Evolutionary conservation across 2,113 vertebrate species (phyloP).

Genomic region (Polypterus bichir): DNA sequence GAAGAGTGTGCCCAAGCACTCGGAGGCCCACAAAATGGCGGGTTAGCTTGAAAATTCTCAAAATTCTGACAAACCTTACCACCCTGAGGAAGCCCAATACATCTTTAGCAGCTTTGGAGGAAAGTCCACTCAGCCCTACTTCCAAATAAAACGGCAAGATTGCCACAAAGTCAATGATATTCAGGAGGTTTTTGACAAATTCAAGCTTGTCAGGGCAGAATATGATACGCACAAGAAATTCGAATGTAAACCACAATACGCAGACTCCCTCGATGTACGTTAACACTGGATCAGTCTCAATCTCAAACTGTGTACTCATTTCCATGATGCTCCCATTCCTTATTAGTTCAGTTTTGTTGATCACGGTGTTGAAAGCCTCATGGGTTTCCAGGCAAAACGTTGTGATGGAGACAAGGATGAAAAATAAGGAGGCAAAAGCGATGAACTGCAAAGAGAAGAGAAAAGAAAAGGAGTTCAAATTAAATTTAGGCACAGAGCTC

Average conservation of each 20-base stretch:
- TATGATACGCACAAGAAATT: constrained; percentile 85
- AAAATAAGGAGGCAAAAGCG: constrained; percentile 91
- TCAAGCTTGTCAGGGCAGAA: constrained; percentile 95
- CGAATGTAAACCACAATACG: constrained; percentile 95
- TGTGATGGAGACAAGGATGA: constrained; percentile 96
- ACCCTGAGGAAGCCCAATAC: constrained; percentile 94
- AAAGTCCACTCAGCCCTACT: constrained; percentile 86
- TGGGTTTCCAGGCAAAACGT: constrained; percentile 97
- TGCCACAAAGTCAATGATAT: constrained; percentile 96
- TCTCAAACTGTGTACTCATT: constrained; percentile 70
- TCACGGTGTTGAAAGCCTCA: constrained; percentile 91
- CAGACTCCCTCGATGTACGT: constrained; percentile 92
- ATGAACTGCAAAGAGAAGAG: constrained; percentile 67
- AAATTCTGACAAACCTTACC: constrained; percentile 90
- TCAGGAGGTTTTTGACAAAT: constrained; percentile 88
- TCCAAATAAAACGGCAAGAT: constrained; percentile 94
- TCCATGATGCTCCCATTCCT: constrained; percentile 57
- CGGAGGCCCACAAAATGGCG: constrained; percentile 91
- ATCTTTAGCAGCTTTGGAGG: constrained; percentile 93
- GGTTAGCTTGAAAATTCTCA: constrained; percentile 95
- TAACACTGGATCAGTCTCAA: constrained; percentile 86
- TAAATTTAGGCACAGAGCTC: too few species aligned
- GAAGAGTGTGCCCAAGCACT: constrained; percentile 85
- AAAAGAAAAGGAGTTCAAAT: constrained; percentile 13
- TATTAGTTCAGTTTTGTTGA: constrained; percentile 80